These are phyloP conservation scores for Cacoxenus indagator DNA, from an alignment of 2,888 invertebrate genomes.

Conservation along the genomic window DNA sequence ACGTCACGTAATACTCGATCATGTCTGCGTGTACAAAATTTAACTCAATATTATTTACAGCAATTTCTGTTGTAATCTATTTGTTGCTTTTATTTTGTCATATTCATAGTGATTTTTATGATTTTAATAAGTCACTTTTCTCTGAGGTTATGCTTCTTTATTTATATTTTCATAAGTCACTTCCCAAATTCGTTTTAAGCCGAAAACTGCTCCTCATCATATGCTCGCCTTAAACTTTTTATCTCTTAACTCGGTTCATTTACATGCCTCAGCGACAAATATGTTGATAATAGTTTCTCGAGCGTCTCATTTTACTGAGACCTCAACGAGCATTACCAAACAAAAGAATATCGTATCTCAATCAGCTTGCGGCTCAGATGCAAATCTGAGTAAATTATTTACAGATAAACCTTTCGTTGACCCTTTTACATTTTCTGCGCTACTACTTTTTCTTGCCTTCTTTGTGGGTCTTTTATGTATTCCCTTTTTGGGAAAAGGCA, in stretches of 20 bases:
- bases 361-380: neutral
- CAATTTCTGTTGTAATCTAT: too few species aligned
- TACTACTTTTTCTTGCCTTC: neutral
- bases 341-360: slow-evolving; percentile 11
- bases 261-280: neutral
- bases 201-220: too few species aligned
- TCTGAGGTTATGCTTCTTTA: too few species aligned
- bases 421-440: neutral
- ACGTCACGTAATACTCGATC: too few species aligned
- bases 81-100: too few species aligned
- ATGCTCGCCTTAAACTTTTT: too few species aligned
- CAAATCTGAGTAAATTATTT: slow-evolving; percentile 21
- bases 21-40: too few species aligned
- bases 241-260: neutral
- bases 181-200: too few species aligned
- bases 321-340: neutral
- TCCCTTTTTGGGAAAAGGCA: neutral
- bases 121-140: too few species aligned
- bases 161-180: too few species aligned
- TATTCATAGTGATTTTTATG: too few species aligned
- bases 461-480: neutral
- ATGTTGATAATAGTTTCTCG: neutral
- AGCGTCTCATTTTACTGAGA: neutral
- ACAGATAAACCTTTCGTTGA: slow-evolving; percentile 3
- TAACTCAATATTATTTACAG: too few species aligned